Conservation (phyloP, 2,797 vertebrate genomes). For the Galaxias olidus region DNA sequence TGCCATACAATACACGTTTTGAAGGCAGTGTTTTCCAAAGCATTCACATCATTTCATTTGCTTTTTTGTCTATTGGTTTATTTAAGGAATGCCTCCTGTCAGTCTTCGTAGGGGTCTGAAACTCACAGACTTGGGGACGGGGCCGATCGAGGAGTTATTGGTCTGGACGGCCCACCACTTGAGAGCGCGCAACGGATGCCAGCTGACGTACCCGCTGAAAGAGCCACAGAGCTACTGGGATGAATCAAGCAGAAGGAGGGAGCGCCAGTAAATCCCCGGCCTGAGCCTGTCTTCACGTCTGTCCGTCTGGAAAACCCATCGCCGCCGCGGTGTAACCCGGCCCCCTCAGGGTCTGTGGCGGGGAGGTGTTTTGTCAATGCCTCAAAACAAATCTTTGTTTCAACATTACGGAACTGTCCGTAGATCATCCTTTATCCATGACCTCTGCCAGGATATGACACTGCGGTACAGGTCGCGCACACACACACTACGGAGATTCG, state of each 20-base stretch:
- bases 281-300: conserved; percentile 67
- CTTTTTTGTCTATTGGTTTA: no score
- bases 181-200: conserved; percentile 34
- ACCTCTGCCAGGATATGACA: conserved; percentile 74
- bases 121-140: not conserved
- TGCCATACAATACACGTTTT: no score
- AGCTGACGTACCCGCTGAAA: conserved; percentile 55
- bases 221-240: conserved; percentile 66
- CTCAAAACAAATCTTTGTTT: conserved; percentile 71
- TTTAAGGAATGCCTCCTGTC: no score
- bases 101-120: not conserved
- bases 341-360: conserved; percentile 54
- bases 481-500: conserved; percentile 45
- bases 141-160: conserved; percentile 20
- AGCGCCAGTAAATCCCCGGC: conserved; percentile 66
- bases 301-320: conserved; percentile 70
- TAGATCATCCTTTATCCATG: conserved; percentile 74
- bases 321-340: conserved; percentile 73
- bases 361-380: conserved; percentile 72
- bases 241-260: conserved; percentile 69
- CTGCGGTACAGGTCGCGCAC: conserved; percentile 57
- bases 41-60: no score
- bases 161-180: conserved; percentile 34
- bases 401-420: conserved; percentile 71
- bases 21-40: no score